Evolutionary conservation across 2,113 vertebrate species (phyloP), one percentile per base, ranked within the genome.

Genomic region (Petromus typicus): DNA sequence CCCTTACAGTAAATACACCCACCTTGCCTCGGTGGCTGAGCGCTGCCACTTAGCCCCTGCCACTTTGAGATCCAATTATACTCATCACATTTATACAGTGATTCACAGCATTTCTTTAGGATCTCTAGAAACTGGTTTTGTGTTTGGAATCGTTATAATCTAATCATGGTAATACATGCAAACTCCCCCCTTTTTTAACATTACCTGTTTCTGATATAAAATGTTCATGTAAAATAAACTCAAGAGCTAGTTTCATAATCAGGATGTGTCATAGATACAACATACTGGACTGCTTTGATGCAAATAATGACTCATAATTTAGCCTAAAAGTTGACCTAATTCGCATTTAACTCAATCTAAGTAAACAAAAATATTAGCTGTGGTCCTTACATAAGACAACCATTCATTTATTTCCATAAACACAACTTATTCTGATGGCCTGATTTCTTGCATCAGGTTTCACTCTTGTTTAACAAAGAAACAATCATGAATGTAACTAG

Each of bases 161-260:
- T 87, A 75, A 80, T 69, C 23, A 66, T 32, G 54, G 40, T 67
- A 81, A 69, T 51, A 20, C 61, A 11, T 84, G 40, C 12, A 87
- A 81, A 82, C 45, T 57, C 27, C 45, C 67, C 25, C 32, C 8
- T 40, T 37, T 51, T 64, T 89, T 86, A 80, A 66, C 34, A 18
- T 43, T 90, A 76, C 51, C 30, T 76, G 23, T 40, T 90, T 85
- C 40, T 92, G 34, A 78, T 61, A 76, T 27, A 69, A 64, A 48
- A 69, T 48, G 20, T 64, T 90, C 88, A 80, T 63, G 86, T 76
- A 66, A 95, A 86, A 84, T 69, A 93, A 97, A 87, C 23, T 13
- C 32, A 61, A 96, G 40, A n/a, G 16, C 30, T 93, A 88, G 20
- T 85, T 93, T 93, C 22, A 88, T 78, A 93, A 81, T 80, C 40